These are phyloP conservation scores for Coecobrya sp. DNA, from an alignment of 2,888 invertebrate species.

Conservation along the genomic window DNA sequence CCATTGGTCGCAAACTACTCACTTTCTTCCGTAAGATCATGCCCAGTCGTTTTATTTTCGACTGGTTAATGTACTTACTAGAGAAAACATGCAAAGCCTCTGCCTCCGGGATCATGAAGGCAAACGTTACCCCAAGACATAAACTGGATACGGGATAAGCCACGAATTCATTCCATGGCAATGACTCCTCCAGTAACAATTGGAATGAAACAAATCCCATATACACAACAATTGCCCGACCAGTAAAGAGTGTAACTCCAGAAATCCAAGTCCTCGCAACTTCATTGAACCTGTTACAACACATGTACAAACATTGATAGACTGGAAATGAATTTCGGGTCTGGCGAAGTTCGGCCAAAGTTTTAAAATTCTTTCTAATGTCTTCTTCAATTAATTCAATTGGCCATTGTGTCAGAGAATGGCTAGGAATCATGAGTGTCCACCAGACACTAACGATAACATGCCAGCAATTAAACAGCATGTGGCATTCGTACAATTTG, in stretches of 20 bases:
- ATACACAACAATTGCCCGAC: slow-evolving; percentile 41
- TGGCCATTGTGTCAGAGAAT: slow-evolving; percentile 13
- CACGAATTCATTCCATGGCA: slow-evolving; percentile 56
- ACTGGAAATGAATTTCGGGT: background rate
- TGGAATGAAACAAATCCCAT: slow-evolving; percentile 64
- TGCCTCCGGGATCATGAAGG: slow-evolving; percentile 2
- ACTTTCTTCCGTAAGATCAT: background rate
- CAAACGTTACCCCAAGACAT: background rate
- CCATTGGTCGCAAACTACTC: background rate
- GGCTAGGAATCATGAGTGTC: background rate
- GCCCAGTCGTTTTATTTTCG: too few species aligned
- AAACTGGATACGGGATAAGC: slow-evolving; percentile 61
- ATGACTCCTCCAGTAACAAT: slow-evolving; percentile 16
- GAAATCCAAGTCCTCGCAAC: slow-evolving; percentile 20
- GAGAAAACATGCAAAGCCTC: slow-evolving; percentile 23
- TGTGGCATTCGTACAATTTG: slow-evolving; percentile 64
- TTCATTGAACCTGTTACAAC: slow-evolving; percentile 14
- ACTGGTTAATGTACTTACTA: background rate
- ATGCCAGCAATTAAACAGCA: slow-evolving; percentile 72
- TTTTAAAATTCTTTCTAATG: background rate
- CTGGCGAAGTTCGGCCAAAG: background rate
- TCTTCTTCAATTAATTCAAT: background rate
- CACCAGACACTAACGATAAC: slow-evolving; percentile 61
- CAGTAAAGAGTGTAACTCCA: slow-evolving; percentile 49
- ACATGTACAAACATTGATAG: slow-evolving; percentile 17